Base-by-base conservation (phyloP, 2,888 invertebrate species). In the Lysandra bellargus region DNA sequence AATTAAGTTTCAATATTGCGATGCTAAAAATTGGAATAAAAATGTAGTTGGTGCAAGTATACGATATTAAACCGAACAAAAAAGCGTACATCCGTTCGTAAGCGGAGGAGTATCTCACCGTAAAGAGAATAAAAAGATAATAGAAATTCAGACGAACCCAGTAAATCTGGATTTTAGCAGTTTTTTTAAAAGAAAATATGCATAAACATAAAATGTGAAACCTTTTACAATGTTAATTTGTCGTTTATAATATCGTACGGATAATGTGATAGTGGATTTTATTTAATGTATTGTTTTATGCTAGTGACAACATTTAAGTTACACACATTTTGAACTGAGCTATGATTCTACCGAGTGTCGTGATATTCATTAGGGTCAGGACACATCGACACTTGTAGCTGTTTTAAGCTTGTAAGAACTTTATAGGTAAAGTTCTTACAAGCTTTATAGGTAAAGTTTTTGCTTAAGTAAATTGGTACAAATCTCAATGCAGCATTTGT, bases 61-160 rank as follows among this genome's bases (percentile, higher is more conserved):
- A 17, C 69, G 30, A 64, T 69, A 17, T 5, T 14, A 69, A 69
- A 4, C 17, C 33, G 69, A 33, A 69, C 14, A 69, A 69, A 69
- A 69, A 69, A 37, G 12, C 9, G 33, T 4, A 69, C 33, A 69
- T 69, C 69, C 69, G 64, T 30, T 30, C 30, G 30, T 64, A 12
- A 64, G 61, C 61, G 61, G 23, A 23, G 23, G 2, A 61, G 64
- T 12, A 64, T 30, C 33, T 37, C 30, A 69, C 69, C 69, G 64
- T 33, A 69, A 33, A 5, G 17, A 69, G 5, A 69, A 69, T 69
- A 69, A 69, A 64, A 69, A 69, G 69, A 64, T 64, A 30, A 64
- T 12, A 64, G 33, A 33, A 69, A 14, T 37, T 69, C 33, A 69
- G 33, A 1, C 2, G 33, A 17, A 69, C 33, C 12, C 33, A 69